Evolutionary conservation across 2,113 vertebrate genomes (phyloP), one percentile per base, ranked within the genome.

Genomic region (Osmerus mordax): DNA sequence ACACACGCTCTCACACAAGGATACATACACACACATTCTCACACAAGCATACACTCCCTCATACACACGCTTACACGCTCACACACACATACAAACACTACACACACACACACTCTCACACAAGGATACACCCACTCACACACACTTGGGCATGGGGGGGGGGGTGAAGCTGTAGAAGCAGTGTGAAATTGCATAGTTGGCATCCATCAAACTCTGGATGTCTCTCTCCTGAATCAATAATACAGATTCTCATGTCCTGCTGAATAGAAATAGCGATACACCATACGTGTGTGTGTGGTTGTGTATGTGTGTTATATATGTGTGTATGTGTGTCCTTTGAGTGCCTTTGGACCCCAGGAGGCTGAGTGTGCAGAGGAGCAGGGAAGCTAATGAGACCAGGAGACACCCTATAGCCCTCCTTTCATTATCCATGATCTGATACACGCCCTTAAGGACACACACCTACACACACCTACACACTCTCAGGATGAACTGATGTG

Each of bases 351-450:
- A 56, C 23, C 19, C 21, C 56, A 23, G 53, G 68, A 69, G 28
- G 65, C 77, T 70, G 75, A 77, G 68, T 77, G 61, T 23, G 67
- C 67, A 72, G 36, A 69, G 70, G 61, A 61, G 55, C 66, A 29
- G 65, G 69, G 65, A 76, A 65, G 62, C 61, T 68, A 69, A 69
- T 70, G 67, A 59, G 68, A 60, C 28, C 55, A 61, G 59, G 52
- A 41, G 73, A 75, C 66, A 65, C 78, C 61, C 72, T 59, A 67
- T 65, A 52, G 29, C 58, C 58, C 11, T 16, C 6, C 55, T 19
- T 3, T 18, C 55, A 65, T 52, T 64, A 19, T 59, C 54, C 11
- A n/a, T 59, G 11, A 65, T 28, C 51, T 15, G 14, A 29, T 15
- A 62, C 60, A 62, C 58, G 23, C 11, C 23, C 3, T 25, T 3